Conservation (phyloP, 2,113 vertebrate genomes). For the Marmota monax region DNA sequence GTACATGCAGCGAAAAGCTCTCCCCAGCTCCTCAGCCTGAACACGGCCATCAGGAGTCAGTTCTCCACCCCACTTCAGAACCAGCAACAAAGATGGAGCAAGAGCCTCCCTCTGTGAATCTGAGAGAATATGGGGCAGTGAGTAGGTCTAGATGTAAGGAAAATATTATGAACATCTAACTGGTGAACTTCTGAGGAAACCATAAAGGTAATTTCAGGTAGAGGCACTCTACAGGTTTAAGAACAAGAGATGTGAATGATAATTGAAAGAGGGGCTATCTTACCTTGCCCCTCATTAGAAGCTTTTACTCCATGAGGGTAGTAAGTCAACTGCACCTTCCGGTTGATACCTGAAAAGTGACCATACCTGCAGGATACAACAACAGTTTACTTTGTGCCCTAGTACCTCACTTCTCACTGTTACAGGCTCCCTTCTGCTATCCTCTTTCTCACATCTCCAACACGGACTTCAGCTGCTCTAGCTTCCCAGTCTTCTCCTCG, state of each 20-base stretch:
- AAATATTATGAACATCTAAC: not conserved
- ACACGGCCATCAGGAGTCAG: conserved; percentile 96
- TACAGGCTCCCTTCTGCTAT: not conserved
- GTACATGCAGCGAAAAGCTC: conserved; percentile 99
- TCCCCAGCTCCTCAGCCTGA: conserved; percentile 97
- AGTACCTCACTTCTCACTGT: not conserved
- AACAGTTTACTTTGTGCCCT: conserved; percentile 1
- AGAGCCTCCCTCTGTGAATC: conserved; percentile 89
- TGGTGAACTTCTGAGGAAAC: not conserved
- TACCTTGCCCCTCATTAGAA: conserved; percentile 97
- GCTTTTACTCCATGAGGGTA: conserved; percentile 96
- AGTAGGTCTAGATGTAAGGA: not conserved
- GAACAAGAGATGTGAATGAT: not conserved
- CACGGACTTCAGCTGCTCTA: conserved; percentile 98
- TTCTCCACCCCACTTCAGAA: conserved; percentile 98
- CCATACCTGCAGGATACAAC: conserved; percentile 92
- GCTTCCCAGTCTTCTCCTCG: conserved; percentile 96
- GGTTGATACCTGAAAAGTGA: conserved; percentile 99
- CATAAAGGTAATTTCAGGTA: not conserved
- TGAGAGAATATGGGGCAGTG: conserved; percentile 77
- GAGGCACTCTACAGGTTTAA: conserved; percentile 16
- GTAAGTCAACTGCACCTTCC: conserved; percentile 98
- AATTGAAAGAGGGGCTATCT: not conserved
- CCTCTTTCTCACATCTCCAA: conserved; percentile 95
- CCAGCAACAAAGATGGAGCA: conserved; percentile 93